Evolutionary conservation across 1,140 invertebrate species (phyloP), one percentile per base, ranked within the genome.

Genomic region (Himalopsyche phryganea): DNA sequence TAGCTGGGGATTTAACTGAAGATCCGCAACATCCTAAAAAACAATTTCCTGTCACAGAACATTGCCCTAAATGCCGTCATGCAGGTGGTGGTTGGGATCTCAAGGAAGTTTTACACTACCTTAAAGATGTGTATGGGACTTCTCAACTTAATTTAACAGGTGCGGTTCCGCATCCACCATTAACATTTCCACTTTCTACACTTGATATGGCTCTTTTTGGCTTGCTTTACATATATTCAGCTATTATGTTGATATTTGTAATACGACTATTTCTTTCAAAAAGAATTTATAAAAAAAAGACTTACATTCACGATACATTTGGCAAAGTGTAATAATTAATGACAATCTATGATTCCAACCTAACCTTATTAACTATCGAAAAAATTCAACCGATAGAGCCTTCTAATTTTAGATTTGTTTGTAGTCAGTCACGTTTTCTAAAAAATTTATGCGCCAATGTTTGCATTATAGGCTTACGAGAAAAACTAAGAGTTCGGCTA

Each of bases 11-110:
- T 71, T 44, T 76, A 1, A 94, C 91, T 9, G 95, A 98, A 73
- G 97, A 99, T 79, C 94, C 95, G 0, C 66, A 80, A 50, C 85
- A 89, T 74, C 92, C 88, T 1, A 99, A 99, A 76, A 80, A 89
- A 33, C 90, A 94, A 68, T 99, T 96, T 74, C 97, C 97, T 1
- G 77, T 84, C 9, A 61, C 68, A 7, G 65, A 75, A 1, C 74
- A 83, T 50, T 97, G 95, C 74, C 77, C 83, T 0, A 66, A 77
- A 10, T 98, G 96, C 71, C 81, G 80, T 51, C 69, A 77, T 10
- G 61, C 68, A 1, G 74, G 81, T 51, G 78, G 74, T 2, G 76
- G 79, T 17, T 94, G 89, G 87, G 83, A 90, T 63, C 75, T 84
- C 60, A 71, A 74, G 0, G 80, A 85, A 51, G 89, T 96, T 1